Base-by-base conservation (phyloP, 2,797 vertebrate species). In the Rachycentron canadum region DNA sequence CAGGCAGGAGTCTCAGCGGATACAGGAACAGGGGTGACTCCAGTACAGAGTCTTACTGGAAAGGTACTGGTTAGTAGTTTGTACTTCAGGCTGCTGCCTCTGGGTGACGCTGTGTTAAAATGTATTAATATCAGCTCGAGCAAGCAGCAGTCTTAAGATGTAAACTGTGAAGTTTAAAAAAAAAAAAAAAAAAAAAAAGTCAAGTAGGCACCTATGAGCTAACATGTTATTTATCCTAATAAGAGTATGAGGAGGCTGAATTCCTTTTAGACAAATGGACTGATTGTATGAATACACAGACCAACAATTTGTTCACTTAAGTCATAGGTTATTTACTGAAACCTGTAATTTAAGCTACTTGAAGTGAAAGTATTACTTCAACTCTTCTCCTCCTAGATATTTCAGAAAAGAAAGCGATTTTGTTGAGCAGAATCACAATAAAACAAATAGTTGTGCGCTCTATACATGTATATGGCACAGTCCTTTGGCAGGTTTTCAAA, bases 21-120 rank as follows among this genome's bases (percentile, higher is more conserved):
- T 55, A 52, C 83, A 72, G 86, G 88, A 89, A 86, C 3, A 55
- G 0, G 26, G n/a, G 25, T 14, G 67, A 26, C 64, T 53, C 21
- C 30, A 26, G 19, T 11, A 0, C 2, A 67, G 7, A 23, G 79
- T 60, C 85, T 78, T 79, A 49, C 38, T 81, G 68, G 59, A 58
- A 56, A 62, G 59, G 59, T 65, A 16, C 26, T 34, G 11, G 8
- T 25, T 1, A 28, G 16, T 23, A 62, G 19, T 26, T 59, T 88
- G 86, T 49, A 79, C 49, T 87, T 64, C 69, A 14, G 5, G 6
- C 23, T 70, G 3, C 38, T 26, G 55, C 90, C 93, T 75, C 81
- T 84, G 40, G 88, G 78, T 88, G 93, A 85, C 89, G 47, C 73
- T 91, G 73, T 83, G n/a, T 60, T 83, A 87, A 83, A 82, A 86